Evolutionary conservation across 2,113 vertebrate genomes (phyloP), one percentile per base, ranked within the genome.

Genomic region (Polyodon spathula): DNA sequence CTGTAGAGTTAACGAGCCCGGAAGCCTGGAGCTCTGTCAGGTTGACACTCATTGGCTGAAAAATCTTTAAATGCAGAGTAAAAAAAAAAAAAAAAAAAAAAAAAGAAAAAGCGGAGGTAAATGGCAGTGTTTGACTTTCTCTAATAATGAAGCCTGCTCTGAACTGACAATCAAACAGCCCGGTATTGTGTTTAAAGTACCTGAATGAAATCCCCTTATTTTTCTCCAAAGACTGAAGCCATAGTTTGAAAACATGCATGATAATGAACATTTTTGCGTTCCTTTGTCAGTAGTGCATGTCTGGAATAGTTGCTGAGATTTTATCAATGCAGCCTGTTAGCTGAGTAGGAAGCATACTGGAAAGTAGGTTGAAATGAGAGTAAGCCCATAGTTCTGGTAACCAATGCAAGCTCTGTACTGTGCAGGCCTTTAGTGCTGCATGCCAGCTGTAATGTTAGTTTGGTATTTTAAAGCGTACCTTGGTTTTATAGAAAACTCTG

Each of bases 231-330:
- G 65, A 66, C 79, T 71, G 60, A 50, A 75, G 74, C 65, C 72
- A 70, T 60, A 1, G 59, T 61, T 75, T 75, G 68, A 76, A n/a
- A 75, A 73, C 63, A 65, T 64, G 50, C 63, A 59, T 68, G 80
- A 79, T 73, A 70, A 76, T 72, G 67, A 70, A 75, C 72, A 68
- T 61, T 67, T 61, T 51, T 62, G 55, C 40, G 55, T 69, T 64
- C 76, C 76, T 84, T 85, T 88, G 78, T 81, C 79, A 65, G 67
- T 80, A 68, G 72, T 77, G 71, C 78, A 78, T 84, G 83, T 84
- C 74, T 85, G 75, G 65, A 77, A 81, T 86, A 81, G 84, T 80
- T 82, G 73, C 76, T 69, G 71, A 80, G 82, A 84, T 85, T 79
- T 79, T 82, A 87, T 84, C 74, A 71, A 68, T 73, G 62, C 69